phyloP scores from a whole-genome alignment of 2,888 invertebrate genomes.

The Ischnura elegans region DNA sequence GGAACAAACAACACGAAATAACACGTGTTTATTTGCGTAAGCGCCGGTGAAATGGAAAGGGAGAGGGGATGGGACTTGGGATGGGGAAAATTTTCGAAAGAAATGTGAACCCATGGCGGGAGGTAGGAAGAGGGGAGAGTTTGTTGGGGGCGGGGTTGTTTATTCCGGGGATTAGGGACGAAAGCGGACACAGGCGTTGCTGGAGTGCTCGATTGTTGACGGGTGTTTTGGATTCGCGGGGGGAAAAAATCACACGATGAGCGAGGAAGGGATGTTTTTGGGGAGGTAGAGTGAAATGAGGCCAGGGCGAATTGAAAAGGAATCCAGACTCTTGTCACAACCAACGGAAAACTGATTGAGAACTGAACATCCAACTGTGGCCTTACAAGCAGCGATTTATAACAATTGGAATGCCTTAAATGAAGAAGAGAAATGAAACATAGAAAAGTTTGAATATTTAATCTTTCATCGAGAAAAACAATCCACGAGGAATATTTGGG shows the following conservation, averaged over 20 bases:
- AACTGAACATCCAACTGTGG: not conserved
- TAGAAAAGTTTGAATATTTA: too few species aligned
- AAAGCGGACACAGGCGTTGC: too few species aligned
- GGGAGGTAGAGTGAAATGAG: not conserved
- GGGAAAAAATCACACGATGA: constrained; percentile 3
- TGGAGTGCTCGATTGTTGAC: constrained; percentile 12
- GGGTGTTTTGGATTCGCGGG: not conserved
- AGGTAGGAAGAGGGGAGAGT: not conserved
- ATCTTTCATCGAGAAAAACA: too few species aligned
- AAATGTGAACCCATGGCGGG: not conserved
- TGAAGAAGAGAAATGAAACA: too few species aligned
- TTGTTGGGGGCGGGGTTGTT: not conserved
- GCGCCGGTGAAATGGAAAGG: not conserved
- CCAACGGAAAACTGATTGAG: not conserved
- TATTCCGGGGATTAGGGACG: not conserved
- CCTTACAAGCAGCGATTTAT: not conserved
- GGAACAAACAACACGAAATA: too few species aligned
- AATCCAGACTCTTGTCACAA: not conserved
- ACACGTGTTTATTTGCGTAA: too few species aligned
- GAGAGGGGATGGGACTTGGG: not conserved
- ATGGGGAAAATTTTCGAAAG: not conserved
- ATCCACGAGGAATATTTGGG: too few species aligned
- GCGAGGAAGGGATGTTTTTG: not conserved
- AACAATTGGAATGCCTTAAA: too few species aligned
- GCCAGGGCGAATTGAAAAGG: not conserved